These are phyloP conservation scores for Harmothoe impar DNA, from an alignment of 2,888 invertebrate species.

Conservation along the genomic window DNA sequence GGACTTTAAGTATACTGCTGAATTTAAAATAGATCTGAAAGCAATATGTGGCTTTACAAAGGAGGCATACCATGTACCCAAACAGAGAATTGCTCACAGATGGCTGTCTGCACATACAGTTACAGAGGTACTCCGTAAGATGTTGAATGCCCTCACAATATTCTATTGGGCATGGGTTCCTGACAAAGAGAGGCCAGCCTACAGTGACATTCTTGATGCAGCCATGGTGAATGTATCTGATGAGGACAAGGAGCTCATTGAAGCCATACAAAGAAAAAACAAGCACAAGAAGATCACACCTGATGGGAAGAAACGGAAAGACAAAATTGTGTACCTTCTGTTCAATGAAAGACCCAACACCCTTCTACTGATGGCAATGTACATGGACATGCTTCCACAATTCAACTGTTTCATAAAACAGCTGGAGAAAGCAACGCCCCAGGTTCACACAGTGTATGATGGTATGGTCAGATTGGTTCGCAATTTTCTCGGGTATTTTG, in stretches of 20 bases:
- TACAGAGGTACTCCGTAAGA: not conserved
- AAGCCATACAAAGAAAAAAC: not conserved
- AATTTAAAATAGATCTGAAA: not conserved
- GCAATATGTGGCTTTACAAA: not conserved
- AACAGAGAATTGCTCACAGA: not conserved
- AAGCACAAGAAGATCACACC: not conserved
- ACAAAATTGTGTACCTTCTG: not conserved
- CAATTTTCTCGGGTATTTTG: not conserved
- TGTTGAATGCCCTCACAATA: not conserved
- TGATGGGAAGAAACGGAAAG: conserved; percentile 33
- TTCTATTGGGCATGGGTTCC: conserved; percentile 24
- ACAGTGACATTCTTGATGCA: not conserved
- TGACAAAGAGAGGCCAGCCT: not conserved
- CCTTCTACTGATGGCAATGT: not conserved
- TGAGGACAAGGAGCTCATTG: not conserved
- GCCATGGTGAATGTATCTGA: not conserved
- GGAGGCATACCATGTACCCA: not conserved
- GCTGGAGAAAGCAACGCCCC: not conserved
- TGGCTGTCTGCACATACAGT: not conserved
- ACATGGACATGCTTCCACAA: not conserved
- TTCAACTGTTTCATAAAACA: not conserved
- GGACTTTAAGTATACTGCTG: not conserved
- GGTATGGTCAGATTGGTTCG: not conserved
- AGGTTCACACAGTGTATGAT: not conserved
- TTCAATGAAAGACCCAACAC: not conserved